A percentile compares a stretch with the other conserved stretches of the same genome.
Conservation (phyloP, 2,113 vertebrate genomes). For the Naja naja region DNA sequence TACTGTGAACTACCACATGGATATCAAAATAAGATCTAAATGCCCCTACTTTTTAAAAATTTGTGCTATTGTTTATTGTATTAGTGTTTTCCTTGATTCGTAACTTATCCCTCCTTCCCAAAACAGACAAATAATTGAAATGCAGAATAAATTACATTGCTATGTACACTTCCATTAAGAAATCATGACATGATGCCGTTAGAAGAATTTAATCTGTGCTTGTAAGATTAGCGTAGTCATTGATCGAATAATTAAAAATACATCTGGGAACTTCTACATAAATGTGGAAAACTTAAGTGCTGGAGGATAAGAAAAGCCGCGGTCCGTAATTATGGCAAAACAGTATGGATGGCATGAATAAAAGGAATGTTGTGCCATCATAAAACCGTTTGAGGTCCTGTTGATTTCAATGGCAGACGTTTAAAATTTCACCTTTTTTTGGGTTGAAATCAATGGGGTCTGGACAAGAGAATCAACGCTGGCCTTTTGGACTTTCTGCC, state of each 20-base stretch:
- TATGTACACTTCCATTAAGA: constrained; percentile 58
- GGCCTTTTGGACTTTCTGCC: neutral
- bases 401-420: neutral
- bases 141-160: constrained; percentile 55
- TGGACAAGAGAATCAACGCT: neutral
- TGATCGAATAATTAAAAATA: constrained; percentile 39
- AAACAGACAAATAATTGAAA: constrained; percentile 63
- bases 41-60: constrained; percentile 33
- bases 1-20: constrained; percentile 50
- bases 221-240: constrained; percentile 26
- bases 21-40: constrained; percentile 42
- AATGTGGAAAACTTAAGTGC: constrained; percentile 34
- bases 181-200: constrained; percentile 34
- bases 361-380: neutral
- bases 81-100: constrained; percentile 47
- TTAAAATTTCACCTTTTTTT: neutral
- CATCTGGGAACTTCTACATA: constrained; percentile 41
- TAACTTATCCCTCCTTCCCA: neutral
- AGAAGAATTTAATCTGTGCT: constrained; percentile 23
- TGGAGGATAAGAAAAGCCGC: constrained; percentile 25
- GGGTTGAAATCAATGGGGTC: neutral
- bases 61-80: constrained; percentile 54
- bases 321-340: constrained; percentile 9
- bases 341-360: constrained; percentile 21
- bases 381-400: neutral